Evolutionary conservation across 2,797 vertebrate species (phyloP), one percentile per base, ranked within the genome.

Genomic region (Ctenochaetus hawaiiensis): DNA sequence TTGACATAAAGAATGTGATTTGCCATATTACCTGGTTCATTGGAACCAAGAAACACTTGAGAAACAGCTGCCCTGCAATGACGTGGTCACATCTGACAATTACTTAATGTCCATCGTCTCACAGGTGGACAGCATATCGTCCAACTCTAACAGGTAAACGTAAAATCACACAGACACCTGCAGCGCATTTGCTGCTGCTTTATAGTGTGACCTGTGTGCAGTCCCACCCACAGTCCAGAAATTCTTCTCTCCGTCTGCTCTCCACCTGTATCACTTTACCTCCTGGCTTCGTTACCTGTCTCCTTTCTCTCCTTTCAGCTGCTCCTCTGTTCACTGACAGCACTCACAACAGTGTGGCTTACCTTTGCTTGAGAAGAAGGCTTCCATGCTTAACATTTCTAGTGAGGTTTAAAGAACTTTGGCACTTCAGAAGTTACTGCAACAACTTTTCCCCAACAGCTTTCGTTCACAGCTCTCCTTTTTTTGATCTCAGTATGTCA

Each of bases 281-380:
- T 76, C 43, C 58, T 70, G 74, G 78, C 84, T 72, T 67, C 53
- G 30, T 72, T 77, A 74, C 75, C 69, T 44, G 39, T 52, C 78
- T 80, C 23, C 59, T 87, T 72, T 86, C 80, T 78, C 60, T 72
- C 26, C 26, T 65, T 82, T 75, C 72, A 73, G 67, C 62, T 67
- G 67, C 59, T 34, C 30, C 30, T 34, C 30, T 34, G 30, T 34
- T 57, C 75, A 65, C 57, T 63, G 12, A 18, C 22, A 20, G 47
- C 18, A 48, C 53, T 75, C 56, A 68, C 77, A 73, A 65, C 9
- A 51, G n/a, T 26, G 14, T 57, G 17, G 47, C 94, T 90, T 95
- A 96, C 95, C 95, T 96, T 96, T 95, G 85, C 83, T 92, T 0
- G 93, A 93, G 86, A 0, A 92, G 87, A 89, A 94, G 61, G 75